A percentile compares a stretch with the other conserved stretches of the same genome.
These are phyloP conservation scores for Lagopus leucura DNA, from an alignment of 2,113 vertebrate species.

Conservation along the genomic window DNA sequence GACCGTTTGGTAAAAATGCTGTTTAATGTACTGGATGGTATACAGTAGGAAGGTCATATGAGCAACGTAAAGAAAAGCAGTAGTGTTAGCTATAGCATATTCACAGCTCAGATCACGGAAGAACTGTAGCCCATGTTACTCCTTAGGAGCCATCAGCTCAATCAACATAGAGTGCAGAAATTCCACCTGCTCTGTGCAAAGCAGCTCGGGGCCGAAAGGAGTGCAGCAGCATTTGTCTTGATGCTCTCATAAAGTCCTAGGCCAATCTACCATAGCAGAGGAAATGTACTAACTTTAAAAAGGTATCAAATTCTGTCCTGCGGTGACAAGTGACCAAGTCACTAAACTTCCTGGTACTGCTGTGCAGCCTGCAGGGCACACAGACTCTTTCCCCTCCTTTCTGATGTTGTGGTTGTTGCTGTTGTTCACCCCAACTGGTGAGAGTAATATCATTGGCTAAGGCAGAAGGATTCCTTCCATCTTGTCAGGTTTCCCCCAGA, in stretches of 20 bases:
- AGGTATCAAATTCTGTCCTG: not conserved
- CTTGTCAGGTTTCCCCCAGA: not conserved
- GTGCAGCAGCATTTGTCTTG: not conserved
- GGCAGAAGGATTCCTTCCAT: not conserved
- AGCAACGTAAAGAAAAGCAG: not conserved
- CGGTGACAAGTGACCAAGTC: too few relatives aligned
- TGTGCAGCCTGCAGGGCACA: rapidly evolving
- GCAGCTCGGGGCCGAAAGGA: not conserved
- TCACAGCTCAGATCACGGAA: not conserved
- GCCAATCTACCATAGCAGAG: not conserved
- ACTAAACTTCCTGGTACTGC: not conserved
- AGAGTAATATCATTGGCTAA: not conserved
- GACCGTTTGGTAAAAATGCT: not conserved
- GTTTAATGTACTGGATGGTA: not conserved
- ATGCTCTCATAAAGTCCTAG: not conserved
- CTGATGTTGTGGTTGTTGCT: rapidly evolving
- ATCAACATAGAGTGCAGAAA: rapidly evolving
- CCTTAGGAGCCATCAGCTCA: not conserved
- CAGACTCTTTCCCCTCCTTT: not conserved
- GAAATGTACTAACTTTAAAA: not conserved
- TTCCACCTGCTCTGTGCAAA: not conserved
- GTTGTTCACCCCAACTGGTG: not conserved
- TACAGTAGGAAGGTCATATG: not conserved
- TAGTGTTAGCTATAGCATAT: not conserved
- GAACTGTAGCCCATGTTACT: not conserved